Percentiles rank a stretch among this genome's conserved stretches.
Conservation (phyloP, 1,140 invertebrate genomes). For the Anastatus disparis region DNA sequence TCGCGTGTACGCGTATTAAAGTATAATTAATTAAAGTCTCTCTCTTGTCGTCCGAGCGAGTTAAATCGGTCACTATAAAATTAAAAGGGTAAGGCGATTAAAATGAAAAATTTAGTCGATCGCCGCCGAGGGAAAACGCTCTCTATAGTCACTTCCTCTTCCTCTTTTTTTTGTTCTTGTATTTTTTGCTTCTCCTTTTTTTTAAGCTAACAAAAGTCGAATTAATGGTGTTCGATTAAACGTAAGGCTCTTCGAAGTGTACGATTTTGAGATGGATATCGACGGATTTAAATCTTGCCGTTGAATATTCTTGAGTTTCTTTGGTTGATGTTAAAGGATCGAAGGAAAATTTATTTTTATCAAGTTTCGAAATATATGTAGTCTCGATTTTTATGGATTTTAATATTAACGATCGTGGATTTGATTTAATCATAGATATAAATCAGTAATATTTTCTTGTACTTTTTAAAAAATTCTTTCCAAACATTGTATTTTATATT, state of each 20-base stretch:
- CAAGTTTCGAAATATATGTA: too few relatives aligned
- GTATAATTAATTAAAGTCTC: conserved; percentile 36
- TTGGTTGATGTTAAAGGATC: too few relatives aligned
- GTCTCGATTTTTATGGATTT: too few relatives aligned
- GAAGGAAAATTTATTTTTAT: too few relatives aligned
- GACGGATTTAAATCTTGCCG: too few relatives aligned
- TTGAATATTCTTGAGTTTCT: too few relatives aligned
- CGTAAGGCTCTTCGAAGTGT: too few relatives aligned
- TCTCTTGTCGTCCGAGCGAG: not conserved
- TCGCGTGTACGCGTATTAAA: conserved; percentile 12
- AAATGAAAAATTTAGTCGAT: conserved; percentile 27
- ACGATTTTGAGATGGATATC: too few relatives aligned
- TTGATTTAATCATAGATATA: too few relatives aligned
- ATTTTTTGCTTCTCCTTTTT: not conserved
- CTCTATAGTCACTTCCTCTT: not conserved
- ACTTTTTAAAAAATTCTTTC: not conserved
- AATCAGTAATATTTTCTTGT: not conserved
- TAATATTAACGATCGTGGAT: too few relatives aligned
- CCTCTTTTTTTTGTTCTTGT: not conserved
- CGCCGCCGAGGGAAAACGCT: not conserved
- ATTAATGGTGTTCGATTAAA: not conserved
- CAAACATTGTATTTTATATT: conserved; percentile 23
- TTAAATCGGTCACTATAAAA: conserved; percentile 28
- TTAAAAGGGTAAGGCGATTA: conserved; percentile 27
- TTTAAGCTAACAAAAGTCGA: conserved; percentile 8